phyloP scores from a whole-genome alignment of 2,797 vertebrate genomes.

The Echiichthys vipera region DNA sequence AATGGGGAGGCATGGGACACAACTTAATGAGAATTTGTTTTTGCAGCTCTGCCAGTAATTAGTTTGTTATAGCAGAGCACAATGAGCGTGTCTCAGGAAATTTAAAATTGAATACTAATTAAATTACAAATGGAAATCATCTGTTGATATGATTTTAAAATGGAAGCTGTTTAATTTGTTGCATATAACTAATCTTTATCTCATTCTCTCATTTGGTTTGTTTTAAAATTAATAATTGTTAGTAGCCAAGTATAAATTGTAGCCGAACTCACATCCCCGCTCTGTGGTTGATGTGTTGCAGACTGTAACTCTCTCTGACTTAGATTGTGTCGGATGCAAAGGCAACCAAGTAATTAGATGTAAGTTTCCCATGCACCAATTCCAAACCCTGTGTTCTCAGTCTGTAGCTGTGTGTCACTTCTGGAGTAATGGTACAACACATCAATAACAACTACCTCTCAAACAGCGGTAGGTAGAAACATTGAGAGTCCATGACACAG shows the following conservation, averaged over 20 bases:
- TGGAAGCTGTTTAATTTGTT: slow-evolving; percentile 29
- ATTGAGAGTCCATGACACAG: slow-evolving; percentile 34
- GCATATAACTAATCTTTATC: slow-evolving; percentile 15
- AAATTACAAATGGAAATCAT: slow-evolving; percentile 72
- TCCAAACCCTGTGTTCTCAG: slow-evolving; percentile 56
- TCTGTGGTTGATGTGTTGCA: slow-evolving; percentile 9
- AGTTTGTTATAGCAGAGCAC: slow-evolving; percentile 78
- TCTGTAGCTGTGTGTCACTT: slow-evolving; percentile 56
- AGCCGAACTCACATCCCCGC: neutral
- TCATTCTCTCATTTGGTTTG: slow-evolving; percentile 29
- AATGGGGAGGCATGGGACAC: slow-evolving; percentile 61
- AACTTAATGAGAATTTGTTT: slow-evolving; percentile 77
- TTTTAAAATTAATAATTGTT: slow-evolving; percentile 35
- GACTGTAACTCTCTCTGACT: slow-evolving; percentile 37
- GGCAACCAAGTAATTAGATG: slow-evolving; percentile 63
- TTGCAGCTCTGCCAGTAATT: slow-evolving; percentile 71
- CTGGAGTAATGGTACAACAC: slow-evolving; percentile 35
- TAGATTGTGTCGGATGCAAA: slow-evolving; percentile 46
- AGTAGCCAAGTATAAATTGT: neutral
- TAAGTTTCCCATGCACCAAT: slow-evolving; percentile 54
- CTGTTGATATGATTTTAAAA: slow-evolving; percentile 37
- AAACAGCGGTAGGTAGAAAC: slow-evolving; percentile 25
- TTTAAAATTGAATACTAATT: slow-evolving; percentile 80
- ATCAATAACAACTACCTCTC: slow-evolving; percentile 45
- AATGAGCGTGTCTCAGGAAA: slow-evolving; percentile 67